A percentile compares a stretch with the other conserved stretches of the same genome.
Conservation (phyloP, 2,797 vertebrate species). For the Betta splendens region DNA sequence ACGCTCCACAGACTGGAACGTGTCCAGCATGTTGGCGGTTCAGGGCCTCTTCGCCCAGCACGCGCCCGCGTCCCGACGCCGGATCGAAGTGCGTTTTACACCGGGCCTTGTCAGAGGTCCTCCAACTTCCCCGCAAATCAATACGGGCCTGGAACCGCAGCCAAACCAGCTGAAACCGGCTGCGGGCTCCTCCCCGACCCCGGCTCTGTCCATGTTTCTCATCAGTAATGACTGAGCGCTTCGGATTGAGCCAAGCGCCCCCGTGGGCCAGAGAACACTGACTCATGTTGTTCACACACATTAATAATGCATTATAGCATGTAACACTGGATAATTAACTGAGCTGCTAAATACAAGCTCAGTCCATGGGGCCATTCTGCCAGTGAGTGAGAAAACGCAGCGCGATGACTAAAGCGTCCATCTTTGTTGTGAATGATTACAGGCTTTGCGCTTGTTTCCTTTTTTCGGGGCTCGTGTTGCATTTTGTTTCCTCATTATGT, state of each 20-base stretch:
- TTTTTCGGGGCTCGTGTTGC: conserved; percentile 44
- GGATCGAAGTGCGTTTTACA: conserved; percentile 65
- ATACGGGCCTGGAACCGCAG: conserved; percentile 69
- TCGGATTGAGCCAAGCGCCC: conserved; percentile 50
- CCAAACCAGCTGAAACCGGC: conserved; percentile 66
- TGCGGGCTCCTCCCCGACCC: conserved; percentile 48
- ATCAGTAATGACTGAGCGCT: conserved; percentile 65
- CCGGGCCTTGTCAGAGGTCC: conserved; percentile 64
- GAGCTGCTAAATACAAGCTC: conserved; percentile 59
- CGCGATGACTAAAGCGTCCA: conserved; percentile 56
- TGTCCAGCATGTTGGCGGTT: conserved; percentile 44
- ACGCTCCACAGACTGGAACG: conserved; percentile 44
- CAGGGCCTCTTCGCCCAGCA: conserved; percentile 34
- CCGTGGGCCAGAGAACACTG: conserved; percentile 54
- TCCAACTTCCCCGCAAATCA: conserved; percentile 71
- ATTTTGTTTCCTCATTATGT: conserved; percentile 53
- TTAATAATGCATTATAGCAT: conserved; percentile 76
- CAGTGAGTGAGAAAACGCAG: conserved; percentile 35
- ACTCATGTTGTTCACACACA: conserved; percentile 66
- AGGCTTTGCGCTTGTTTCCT: conserved; percentile 37
- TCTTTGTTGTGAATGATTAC: conserved; percentile 69
- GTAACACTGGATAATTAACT: conserved; percentile 71
- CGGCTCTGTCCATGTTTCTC: conserved; percentile 51
- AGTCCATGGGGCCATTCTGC: conserved; percentile 51
- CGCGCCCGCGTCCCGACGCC: conserved; percentile 23